Percentiles rank a stretch among this genome's conserved stretches.
These are phyloP conservation scores for Stenodera caucasica DNA, from an alignment of 2,888 invertebrate genomes.

Conservation along the genomic window DNA sequence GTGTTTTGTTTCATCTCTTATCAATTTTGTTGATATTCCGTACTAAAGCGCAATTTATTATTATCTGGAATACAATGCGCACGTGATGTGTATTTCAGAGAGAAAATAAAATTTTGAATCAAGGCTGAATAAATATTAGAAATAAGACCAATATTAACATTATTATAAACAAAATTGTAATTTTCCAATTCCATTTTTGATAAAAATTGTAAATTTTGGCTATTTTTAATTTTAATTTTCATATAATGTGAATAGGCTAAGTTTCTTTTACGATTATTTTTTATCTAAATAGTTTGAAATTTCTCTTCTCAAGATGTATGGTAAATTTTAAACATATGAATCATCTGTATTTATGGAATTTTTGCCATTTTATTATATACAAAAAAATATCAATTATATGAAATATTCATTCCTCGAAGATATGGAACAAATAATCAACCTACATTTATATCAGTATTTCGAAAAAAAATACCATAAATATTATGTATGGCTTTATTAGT, in stretches of 20 bases:
- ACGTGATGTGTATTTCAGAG: not conserved
- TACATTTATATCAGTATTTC: not conserved
- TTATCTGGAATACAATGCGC: not conserved
- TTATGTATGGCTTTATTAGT: not conserved
- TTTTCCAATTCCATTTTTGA: too few species aligned
- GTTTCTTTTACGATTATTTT: too few species aligned
- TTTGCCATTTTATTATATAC: not conserved
- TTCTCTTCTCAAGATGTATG: not conserved
- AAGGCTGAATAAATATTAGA: not conserved
- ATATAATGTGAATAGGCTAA: too few species aligned
- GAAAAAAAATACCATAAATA: not conserved
- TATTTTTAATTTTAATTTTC: too few species aligned
- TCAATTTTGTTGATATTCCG: not conserved
- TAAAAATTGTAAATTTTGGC: too few species aligned
- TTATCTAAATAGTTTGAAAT: too few species aligned
- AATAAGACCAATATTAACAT: not conserved
- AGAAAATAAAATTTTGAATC: not conserved
- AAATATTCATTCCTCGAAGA: not conserved
- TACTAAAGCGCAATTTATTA: not conserved
- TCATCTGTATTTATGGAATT: slow-evolving; percentile 4
- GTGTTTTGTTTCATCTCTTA: not conserved
- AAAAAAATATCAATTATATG: not conserved
- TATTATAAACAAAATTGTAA: too few species aligned
- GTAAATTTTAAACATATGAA: not conserved
- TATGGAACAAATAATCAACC: not conserved